Conservation (phyloP, 2,113 vertebrate species). For the Callipepla squamata region DNA sequence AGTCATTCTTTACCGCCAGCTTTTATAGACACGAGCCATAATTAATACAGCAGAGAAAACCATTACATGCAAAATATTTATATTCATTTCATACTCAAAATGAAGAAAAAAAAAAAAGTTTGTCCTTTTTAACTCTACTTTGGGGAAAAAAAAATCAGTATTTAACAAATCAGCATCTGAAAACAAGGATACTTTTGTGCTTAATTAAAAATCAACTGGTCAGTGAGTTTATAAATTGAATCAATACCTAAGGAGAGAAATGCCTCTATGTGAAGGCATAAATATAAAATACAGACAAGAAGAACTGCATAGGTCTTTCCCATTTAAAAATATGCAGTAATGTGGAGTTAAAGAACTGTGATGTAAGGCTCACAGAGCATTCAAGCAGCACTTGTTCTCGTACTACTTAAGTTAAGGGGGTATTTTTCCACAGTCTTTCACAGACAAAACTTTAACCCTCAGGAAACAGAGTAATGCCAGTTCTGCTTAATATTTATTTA, state of each 20-base stretch:
- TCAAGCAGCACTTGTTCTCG: not conserved
- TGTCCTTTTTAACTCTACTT: not conserved
- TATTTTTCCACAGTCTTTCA: not conserved
- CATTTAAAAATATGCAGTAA: not conserved
- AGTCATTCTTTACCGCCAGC: not conserved
- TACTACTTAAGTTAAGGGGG: not conserved
- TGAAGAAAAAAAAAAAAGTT: not conserved
- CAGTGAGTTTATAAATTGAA: not conserved
- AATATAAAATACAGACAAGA: not conserved
- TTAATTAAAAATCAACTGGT: not conserved
- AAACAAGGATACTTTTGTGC: not conserved
- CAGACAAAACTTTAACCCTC: not conserved
- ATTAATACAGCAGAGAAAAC: not conserved
- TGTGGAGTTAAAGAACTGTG: not conserved
- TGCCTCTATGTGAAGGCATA: not conserved
- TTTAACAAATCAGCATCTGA: not conserved
- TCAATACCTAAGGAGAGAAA: not conserved
- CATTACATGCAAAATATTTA: not conserved
- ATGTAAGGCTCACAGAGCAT: not conserved
- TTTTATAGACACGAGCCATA: not conserved
- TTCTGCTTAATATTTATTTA: not conserved
- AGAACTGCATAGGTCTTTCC: not conserved
- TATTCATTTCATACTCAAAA: not conserved
- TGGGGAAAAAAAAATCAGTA: not conserved
- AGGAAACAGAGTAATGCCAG: not conserved